A percentile compares a stretch with the other conserved stretches of the same genome.
Evolutionary conservation across 2,888 invertebrate genomes (phyloP).

Genomic region (Psylliodes chrysocephalus): DNA sequence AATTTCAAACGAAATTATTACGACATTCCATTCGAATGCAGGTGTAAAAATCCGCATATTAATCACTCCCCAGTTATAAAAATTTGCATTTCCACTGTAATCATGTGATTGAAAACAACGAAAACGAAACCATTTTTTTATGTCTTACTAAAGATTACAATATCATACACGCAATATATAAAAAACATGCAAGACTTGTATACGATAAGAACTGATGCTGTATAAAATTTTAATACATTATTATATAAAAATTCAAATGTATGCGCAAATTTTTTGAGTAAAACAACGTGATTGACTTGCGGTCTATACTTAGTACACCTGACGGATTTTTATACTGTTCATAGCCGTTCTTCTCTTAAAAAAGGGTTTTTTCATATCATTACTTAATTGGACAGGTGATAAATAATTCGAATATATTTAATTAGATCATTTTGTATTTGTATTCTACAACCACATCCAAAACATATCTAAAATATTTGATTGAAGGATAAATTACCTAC

Average conservation of each 20-base stretch:
- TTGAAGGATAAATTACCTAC: no score
- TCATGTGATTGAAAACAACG: not conserved
- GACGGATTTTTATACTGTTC: slow-evolving; percentile 9
- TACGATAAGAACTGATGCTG: slow-evolving; percentile 9
- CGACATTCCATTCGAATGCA: not conserved
- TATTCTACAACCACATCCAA: no score
- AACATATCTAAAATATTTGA: no score
- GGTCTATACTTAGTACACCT: slow-evolving; percentile 25
- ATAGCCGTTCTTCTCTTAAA: no score
- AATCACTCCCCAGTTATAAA: slow-evolving; percentile 4
- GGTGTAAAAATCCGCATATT: slow-evolving; percentile 9
- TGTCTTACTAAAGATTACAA: not conserved
- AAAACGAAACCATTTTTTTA: not conserved
- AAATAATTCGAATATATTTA: no score
- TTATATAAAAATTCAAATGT: slow-evolving; percentile 25
- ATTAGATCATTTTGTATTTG: no score
- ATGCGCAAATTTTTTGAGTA: slow-evolving; percentile 18
- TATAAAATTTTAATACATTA: slow-evolving; percentile 32
- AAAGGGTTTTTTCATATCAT: no score
- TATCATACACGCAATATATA: not conserved
- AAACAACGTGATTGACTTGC: slow-evolving; percentile 24
- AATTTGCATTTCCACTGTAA: slow-evolving; percentile 7
- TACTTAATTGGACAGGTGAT: no score
- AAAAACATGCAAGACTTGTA: slow-evolving; percentile 1
- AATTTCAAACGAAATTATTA: no score